Evolutionary conservation across 2,113 vertebrate genomes (phyloP).

Genomic region (Platysternon megacephalum): DNA sequence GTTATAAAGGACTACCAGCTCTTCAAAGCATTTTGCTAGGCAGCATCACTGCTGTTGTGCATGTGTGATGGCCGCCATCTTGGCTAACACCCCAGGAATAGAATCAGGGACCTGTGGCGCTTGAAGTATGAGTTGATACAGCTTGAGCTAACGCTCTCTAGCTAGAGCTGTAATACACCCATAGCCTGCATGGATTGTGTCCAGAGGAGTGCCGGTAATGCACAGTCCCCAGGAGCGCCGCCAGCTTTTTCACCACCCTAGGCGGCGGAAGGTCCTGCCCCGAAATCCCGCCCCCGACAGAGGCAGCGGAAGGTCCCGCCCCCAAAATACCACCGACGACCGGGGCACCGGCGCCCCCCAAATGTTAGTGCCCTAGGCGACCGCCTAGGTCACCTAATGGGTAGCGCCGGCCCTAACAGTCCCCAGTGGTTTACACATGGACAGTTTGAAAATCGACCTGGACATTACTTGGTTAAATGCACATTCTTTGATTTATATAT

Average conservation of each 20-base stretch:
- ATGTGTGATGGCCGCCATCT: background rate
- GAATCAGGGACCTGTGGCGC: background rate
- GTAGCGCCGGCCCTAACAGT: no score
- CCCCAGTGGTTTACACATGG: fast-evolving
- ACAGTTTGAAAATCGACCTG: background rate
- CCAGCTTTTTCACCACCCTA: no score
- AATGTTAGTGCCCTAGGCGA: no score
- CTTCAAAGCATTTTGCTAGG: background rate
- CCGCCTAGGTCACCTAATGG: no score
- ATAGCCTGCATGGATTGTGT: background rate
- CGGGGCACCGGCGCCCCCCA: no score
- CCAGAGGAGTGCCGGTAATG: background rate
- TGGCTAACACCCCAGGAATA: fast-evolving
- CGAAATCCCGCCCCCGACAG: no score
- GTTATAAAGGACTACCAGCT: background rate
- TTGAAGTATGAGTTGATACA: background rate
- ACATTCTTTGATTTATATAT: background rate
- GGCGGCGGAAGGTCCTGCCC: no score
- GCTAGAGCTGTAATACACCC: background rate
- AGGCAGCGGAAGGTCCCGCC: no score
- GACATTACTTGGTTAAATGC: background rate
- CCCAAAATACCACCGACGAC: no score
- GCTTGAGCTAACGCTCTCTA: background rate
- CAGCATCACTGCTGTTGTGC: background rate
- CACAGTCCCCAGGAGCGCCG: background rate